Evolutionary conservation across 35 echinoderm and acorn worm species (phyloP).

Genomic region (Ophioderma brevispina): DNA sequence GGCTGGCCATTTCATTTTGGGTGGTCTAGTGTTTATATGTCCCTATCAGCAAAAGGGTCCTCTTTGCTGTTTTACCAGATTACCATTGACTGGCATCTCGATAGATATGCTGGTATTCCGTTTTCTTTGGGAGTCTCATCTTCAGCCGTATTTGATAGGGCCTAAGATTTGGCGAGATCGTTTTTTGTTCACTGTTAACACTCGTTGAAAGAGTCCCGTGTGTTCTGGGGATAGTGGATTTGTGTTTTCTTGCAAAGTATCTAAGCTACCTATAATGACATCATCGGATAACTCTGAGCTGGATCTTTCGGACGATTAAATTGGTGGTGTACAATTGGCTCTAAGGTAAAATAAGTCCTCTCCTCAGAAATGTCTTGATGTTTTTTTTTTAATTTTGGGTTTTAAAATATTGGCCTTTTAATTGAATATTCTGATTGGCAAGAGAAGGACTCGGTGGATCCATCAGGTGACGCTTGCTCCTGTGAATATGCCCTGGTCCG

Average conservation of each 20-base stretch:
- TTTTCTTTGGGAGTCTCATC: too few species aligned
- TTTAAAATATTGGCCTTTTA: not conserved
- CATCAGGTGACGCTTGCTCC: not conserved
- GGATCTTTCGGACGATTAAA: not conserved
- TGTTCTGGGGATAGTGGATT: not conserved
- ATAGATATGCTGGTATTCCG: too few species aligned
- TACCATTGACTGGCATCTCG: too few species aligned
- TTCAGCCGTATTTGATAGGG: too few species aligned
- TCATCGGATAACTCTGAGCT: not conserved
- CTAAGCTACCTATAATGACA: not conserved
- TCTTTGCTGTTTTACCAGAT: too few species aligned
- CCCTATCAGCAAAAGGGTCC: too few species aligned
- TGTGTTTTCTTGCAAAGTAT: not conserved
- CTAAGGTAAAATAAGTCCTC: not conserved
- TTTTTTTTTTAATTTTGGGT: not conserved
- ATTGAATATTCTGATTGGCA: not conserved
- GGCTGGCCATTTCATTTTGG: too few species aligned
- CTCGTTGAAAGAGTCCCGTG: not conserved
- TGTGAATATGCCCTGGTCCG: not conserved
- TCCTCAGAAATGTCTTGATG: not conserved
- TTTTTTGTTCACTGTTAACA: not conserved
- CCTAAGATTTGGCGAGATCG: not conserved
- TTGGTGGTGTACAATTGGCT: not conserved
- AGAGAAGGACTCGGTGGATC: not conserved
- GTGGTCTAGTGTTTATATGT: too few species aligned